Evolutionary conservation across 2,797 vertebrate genomes (phyloP).

Genomic region (Coregonus suidteri): DNA sequence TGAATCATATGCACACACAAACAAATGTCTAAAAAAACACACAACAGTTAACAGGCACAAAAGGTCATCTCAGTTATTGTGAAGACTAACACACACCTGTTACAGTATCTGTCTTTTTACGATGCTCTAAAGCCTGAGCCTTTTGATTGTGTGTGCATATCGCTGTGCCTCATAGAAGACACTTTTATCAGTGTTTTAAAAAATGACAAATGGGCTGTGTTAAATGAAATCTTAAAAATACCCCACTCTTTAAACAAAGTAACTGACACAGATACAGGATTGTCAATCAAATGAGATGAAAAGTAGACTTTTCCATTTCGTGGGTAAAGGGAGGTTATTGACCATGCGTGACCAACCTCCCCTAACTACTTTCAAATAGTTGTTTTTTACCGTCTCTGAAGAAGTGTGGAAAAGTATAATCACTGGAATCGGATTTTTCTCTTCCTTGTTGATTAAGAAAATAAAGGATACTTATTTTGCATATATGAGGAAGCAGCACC

Average conservation of each 20-base stretch:
- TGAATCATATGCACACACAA: neutral
- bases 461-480: conserved; percentile 79
- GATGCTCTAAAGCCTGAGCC: neutral
- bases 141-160: neutral
- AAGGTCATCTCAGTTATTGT: neutral
- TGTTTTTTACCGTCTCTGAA: neutral
- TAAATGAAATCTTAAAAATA: conserved; percentile 52
- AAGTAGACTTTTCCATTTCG: conserved; percentile 57
- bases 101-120: neutral
- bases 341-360: conserved; percentile 31
- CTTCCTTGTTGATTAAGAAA: conserved; percentile 67
- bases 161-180: neutral
- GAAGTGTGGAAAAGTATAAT: neutral
- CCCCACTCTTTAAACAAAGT: conserved; percentile 47
- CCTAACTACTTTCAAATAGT: neutral
- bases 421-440: conserved; percentile 20
- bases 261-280: conserved; percentile 66
- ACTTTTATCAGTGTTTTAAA: conserved; percentile 21
- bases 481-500: conserved; percentile 85
- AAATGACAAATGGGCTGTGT: conserved; percentile 43
- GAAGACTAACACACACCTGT: neutral
- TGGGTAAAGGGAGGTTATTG: conserved; percentile 40
- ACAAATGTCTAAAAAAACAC: neutral
- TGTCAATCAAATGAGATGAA: conserved; percentile 72
- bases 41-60: neutral